Percentiles rank a stretch among this genome's conserved stretches.
phyloP scores from a whole-genome alignment of 2,888 invertebrate species.

The Drosophila gaucha region DNA sequence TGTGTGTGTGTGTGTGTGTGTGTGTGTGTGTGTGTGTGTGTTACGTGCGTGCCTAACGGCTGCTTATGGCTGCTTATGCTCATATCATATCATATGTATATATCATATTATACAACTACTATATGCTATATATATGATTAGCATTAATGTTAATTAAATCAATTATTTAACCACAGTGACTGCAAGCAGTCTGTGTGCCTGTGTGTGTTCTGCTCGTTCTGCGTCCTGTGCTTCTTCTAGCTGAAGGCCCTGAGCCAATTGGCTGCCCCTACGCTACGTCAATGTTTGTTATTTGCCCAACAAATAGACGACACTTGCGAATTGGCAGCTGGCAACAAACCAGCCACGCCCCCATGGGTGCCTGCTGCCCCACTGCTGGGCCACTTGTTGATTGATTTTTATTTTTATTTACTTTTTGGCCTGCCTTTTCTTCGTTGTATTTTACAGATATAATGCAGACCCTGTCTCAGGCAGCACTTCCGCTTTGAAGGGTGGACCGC shows the following conservation, averaged over 20 bases:
- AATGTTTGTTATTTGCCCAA: constrained; percentile 48
- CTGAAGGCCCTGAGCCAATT: constrained; percentile 38
- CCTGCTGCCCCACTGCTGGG: constrained; percentile 7
- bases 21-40: constrained; percentile 28
- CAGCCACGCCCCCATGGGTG: neutral
- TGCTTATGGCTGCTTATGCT: constrained; percentile 39
- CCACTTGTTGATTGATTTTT: constrained; percentile 77
- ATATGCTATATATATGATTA: constrained; percentile 34
- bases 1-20: constrained; percentile 7
- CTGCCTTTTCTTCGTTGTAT: neutral
- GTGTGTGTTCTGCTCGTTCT: neutral
- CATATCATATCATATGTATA: constrained; percentile 12
- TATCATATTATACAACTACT: constrained; percentile 13
- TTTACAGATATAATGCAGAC: constrained; percentile 7
- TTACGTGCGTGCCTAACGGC: constrained; percentile 48
- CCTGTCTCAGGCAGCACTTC: constrained; percentile 31
- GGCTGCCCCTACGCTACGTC: constrained; percentile 16
- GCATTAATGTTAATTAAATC: constrained; percentile 72
- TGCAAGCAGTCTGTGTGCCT: constrained; percentile 5
- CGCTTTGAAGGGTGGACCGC: constrained; percentile 25
- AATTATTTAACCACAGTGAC: constrained; percentile 56
- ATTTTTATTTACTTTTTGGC: constrained; percentile 44
- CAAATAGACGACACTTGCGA: constrained; percentile 47
- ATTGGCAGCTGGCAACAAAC: constrained; percentile 30
- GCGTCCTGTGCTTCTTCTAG: constrained; percentile 10